Evolutionary conservation across 2,888 invertebrate species (phyloP).

Genomic region (Hemicrepidius hirtus): DNA sequence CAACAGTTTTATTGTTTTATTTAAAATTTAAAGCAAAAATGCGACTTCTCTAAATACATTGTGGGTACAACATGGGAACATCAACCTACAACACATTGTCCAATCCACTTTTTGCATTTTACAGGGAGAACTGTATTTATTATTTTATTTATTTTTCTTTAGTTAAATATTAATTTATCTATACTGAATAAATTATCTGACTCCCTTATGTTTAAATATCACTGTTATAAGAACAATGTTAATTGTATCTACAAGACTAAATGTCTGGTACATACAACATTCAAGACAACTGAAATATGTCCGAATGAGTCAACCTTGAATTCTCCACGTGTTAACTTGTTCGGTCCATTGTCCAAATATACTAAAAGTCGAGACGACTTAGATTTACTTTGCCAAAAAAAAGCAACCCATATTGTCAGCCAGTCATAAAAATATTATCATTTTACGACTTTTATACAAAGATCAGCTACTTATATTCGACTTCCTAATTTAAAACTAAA

Average conservation of each 20-base stretch:
- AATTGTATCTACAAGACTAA: background rate
- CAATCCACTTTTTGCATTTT: no score
- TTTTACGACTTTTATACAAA: conserved; percentile 7
- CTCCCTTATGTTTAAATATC: no score
- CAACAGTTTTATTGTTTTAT: no score
- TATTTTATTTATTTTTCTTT: no score
- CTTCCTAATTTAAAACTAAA: background rate
- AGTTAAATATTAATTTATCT: no score
- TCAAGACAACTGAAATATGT: conserved; percentile 18
- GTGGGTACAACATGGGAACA: no score
- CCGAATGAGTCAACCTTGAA: conserved; percentile 32
- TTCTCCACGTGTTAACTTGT: conserved; percentile 25
- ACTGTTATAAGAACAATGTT: background rate
- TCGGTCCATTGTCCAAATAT: conserved; percentile 34
- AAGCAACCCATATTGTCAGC: conserved; percentile 17
- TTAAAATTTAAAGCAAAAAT: no score
- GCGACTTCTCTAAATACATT: no score
- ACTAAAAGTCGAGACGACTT: conserved; percentile 37
- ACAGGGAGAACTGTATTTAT: no score
- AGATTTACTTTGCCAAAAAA: conserved; percentile 37
- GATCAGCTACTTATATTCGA: background rate
- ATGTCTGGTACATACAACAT: conserved; percentile 10
- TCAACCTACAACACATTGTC: no score
- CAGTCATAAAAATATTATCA: conserved; percentile 4
- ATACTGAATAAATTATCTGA: no score